Evolutionary conservation across 2,888 invertebrate genomes (phyloP).

Genomic region (Mimumesa dahlbomi): DNA sequence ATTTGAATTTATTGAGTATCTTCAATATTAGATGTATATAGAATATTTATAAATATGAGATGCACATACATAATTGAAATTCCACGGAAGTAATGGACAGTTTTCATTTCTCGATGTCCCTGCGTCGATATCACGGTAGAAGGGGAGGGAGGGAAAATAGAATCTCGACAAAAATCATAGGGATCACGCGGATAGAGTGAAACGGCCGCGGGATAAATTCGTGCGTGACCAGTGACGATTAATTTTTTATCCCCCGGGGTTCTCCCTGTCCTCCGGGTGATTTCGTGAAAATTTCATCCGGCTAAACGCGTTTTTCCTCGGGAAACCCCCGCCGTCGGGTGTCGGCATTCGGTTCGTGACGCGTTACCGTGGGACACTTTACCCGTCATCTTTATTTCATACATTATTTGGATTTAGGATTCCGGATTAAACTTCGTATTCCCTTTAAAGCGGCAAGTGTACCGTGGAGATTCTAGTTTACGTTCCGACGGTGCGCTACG

Average conservation of each 20-base stretch:
- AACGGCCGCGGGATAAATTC: too few species aligned
- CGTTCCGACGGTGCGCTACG: constrained; percentile 2
- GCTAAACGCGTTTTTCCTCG: not conserved
- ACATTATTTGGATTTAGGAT: constrained; percentile 24
- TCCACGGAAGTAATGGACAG: too few species aligned
- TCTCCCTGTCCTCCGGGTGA: not conserved
- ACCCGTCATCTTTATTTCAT: constrained; percentile 36
- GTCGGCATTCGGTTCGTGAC: not conserved
- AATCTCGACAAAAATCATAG: too few species aligned
- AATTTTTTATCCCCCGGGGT: not conserved
- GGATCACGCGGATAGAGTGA: too few species aligned
- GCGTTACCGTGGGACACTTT: not conserved
- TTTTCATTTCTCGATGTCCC: too few species aligned
- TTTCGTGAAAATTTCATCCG: not conserved
- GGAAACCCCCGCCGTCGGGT: not conserved
- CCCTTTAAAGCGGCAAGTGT: constrained; percentile 32
- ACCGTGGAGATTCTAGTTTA: constrained; percentile 36
- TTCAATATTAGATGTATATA: too few species aligned
- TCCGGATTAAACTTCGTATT: constrained; percentile 27
- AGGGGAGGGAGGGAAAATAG: too few species aligned
- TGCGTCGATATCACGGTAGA: too few species aligned
- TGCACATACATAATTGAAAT: too few species aligned
- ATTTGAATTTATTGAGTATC: too few species aligned
- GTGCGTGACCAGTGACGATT: too few species aligned
- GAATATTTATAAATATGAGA: too few species aligned